Evolutionary conservation across 2,797 vertebrate genomes (phyloP), one percentile per base, ranked within the genome.

Genomic region (Chaetophractus vellerosus): DNA sequence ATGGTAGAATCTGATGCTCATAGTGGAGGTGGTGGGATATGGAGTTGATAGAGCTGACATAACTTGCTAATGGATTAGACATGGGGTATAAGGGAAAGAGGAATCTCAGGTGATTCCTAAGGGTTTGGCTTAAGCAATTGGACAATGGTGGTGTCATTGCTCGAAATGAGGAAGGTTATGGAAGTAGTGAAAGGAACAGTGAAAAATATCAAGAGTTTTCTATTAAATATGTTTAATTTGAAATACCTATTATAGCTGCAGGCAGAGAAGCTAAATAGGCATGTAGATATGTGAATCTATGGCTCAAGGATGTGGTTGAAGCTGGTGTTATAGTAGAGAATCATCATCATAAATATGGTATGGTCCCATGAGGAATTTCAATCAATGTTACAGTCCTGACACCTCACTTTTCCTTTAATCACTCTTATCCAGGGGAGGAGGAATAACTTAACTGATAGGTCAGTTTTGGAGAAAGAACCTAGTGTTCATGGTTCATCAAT

Each of bases 151-250:
- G 19, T 61, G 12, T 48, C 31, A 66, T 88, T 93, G 92, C 50
- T 55, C 81, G n/a, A 82, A 66, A 89, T 23, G 23, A 18, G 6
- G 19, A 57, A 48, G 28, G 24, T n/a, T 74, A 26, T 68, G 3
- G 59, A 26, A 68, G 28, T 28, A 28, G 23, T 52, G 33, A 76
- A 75, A 19, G 75, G 21, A 4, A 38, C 4, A 36, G 31, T 26
- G 7, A 26, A 26, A 36, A 64, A 38, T 64, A 38, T 50, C 0
- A 52, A 66, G 19, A n/a, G 9, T 50, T 85, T 31, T 90, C 14
- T 95, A 38, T 45, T 89, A 75, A n/a, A 74, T 24, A n/a, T 31
- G 14, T 84, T 74, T 36, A 71, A 2, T 80, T 92, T 69, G 55
- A 90, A 88, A 80, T 68, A 24, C 19, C 9, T n/a, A 0, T 19